A percentile compares a stretch with the other conserved stretches of the same genome.
These are phyloP conservation scores for Heterocephalus glaber DNA, from an alignment of 2,113 vertebrate species.

Conservation along the genomic window DNA sequence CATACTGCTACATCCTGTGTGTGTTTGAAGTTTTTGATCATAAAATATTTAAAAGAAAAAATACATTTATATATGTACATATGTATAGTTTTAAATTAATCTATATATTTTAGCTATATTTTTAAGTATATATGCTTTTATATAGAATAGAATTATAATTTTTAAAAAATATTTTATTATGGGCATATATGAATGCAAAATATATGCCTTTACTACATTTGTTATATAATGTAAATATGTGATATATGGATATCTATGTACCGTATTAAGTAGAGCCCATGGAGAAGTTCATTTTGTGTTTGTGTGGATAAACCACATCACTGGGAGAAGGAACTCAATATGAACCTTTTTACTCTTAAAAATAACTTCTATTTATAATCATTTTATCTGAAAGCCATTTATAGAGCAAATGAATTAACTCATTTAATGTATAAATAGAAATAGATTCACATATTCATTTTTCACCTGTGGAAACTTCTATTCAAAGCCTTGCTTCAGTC, in stretches of 20 bases:
- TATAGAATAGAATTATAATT: not conserved
- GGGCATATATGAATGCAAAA: not conserved
- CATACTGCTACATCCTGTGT: not conserved
- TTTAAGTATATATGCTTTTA: not conserved
- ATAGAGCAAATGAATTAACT: slow-evolving; percentile 61
- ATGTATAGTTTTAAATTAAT: not conserved
- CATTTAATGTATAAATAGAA: slow-evolving; percentile 45
- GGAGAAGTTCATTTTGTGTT: not conserved
- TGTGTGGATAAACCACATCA: not conserved
- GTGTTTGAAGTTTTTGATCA: not conserved
- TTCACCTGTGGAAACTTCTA: slow-evolving; percentile 32
- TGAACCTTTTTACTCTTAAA: slow-evolving; percentile 39
- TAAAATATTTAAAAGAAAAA: not conserved
- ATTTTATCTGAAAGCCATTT: slow-evolving; percentile 58
- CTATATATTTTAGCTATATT: not conserved
- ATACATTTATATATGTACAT: not conserved
- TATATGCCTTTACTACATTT: too few species aligned
- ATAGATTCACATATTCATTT: slow-evolving; percentile 39
- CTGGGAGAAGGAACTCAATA: not conserved
- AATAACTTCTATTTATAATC: slow-evolving; percentile 55
- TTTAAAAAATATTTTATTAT: slow-evolving; percentile 1
- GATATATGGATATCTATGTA: not conserved
- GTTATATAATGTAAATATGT: not conserved
- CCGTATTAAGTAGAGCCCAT: not conserved
- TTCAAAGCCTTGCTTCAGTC: slow-evolving; percentile 40